Evolutionary conservation across 2,113 vertebrate genomes (phyloP).

Genomic region (human (Homo sapiens)): DNA sequence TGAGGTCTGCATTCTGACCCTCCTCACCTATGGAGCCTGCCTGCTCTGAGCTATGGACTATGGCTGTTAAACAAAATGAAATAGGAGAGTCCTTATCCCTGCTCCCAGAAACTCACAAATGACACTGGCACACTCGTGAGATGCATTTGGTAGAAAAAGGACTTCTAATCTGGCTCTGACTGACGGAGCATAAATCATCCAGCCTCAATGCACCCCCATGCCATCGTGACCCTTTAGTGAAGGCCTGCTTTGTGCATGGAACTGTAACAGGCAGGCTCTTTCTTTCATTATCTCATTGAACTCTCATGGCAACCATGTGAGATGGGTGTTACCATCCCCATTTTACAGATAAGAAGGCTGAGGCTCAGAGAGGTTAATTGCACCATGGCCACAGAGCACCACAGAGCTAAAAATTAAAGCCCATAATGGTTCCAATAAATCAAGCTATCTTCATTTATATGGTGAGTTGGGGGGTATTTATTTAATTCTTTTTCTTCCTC

Average conservation of each 20-base stretch:
- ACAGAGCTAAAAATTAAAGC: neutral
- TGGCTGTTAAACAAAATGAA: neutral
- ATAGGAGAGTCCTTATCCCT: neutral
- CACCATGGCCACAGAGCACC: neutral
- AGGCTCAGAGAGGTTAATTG: neutral
- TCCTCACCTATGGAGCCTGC: neutral
- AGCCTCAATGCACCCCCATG: accelerated
- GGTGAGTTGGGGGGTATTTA: neutral
- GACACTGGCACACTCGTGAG: neutral
- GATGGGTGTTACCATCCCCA: too few relatives aligned
- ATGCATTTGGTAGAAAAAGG: neutral
- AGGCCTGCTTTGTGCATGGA: neutral
- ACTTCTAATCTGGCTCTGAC: neutral
- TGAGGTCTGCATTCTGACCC: accelerated
- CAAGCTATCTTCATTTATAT: neutral
- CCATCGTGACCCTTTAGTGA: neutral
- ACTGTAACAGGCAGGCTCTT: too few relatives aligned
- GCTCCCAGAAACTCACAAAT: neutral
- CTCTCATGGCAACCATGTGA: neutral
- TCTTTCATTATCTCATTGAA: neutral
- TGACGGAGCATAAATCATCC: neutral
- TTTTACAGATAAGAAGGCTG: neutral
- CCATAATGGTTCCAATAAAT: accelerated
- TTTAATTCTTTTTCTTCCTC: neutral
- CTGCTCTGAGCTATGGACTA: neutral